These are phyloP conservation scores for Aphyosemion australe DNA, from an alignment of 2,113 vertebrate species.

Conservation along the genomic window DNA sequence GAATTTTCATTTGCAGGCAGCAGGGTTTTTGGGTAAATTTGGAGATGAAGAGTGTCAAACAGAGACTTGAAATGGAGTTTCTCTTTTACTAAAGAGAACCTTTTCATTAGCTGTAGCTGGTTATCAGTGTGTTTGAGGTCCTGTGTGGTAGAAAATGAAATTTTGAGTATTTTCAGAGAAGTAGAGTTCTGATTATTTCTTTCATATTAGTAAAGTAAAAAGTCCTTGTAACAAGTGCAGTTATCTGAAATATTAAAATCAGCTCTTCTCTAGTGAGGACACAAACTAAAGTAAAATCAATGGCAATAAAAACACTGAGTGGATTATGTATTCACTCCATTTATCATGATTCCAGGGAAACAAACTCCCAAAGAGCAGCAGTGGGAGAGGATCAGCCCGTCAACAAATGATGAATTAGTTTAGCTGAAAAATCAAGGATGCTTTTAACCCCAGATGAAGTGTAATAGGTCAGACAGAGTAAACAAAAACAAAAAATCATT, in stretches of 20 bases:
- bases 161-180: neutral
- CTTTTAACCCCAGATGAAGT: slow-evolving; percentile 34
- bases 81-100: too few relatives aligned
- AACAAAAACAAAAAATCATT: slow-evolving; percentile 5
- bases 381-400: slow-evolving; percentile 9
- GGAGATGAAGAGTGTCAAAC: too few relatives aligned
- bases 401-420: slow-evolving; percentile 35
- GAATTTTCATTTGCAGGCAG: too few relatives aligned
- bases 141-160: too few relatives aligned
- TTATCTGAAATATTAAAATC: neutral
- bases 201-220: neutral
- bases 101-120: too few relatives aligned
- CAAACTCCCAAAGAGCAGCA: slow-evolving; percentile 1
- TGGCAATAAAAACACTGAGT: slow-evolving; percentile 7
- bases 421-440: slow-evolving; percentile 28
- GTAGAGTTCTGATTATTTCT: neutral
- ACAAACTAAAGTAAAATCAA: slow-evolving; percentile 3
- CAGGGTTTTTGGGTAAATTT: too few relatives aligned
- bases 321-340: neutral
- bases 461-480: slow-evolving; percentile 21
- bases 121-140: too few relatives aligned
- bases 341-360: neutral
- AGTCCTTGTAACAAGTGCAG: neutral
- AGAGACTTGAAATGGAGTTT: too few relatives aligned
- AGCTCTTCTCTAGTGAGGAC: neutral